Evolutionary conservation across 2,888 invertebrate species (phyloP).

Genomic region (Lampropteryx suffumata): DNA sequence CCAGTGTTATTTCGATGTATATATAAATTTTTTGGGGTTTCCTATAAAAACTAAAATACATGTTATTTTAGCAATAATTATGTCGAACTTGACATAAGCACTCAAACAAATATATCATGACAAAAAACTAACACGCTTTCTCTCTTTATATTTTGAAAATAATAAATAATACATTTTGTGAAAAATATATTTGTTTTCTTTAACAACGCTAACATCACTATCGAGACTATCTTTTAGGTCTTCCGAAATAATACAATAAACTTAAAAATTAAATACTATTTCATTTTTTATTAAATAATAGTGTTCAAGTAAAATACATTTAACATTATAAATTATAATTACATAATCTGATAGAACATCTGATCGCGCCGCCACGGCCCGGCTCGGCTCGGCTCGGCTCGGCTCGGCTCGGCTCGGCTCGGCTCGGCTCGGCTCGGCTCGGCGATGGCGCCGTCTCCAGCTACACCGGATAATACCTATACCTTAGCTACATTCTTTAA

Average conservation of each 20-base stretch:
- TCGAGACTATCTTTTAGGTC: too few relatives aligned
- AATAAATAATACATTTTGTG: neutral
- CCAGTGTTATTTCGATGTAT: too few relatives aligned
- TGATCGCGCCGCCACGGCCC: slow-evolving; percentile 22
- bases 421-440: neutral
- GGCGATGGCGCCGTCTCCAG: too few relatives aligned
- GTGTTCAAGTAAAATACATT: slow-evolving; percentile 69
- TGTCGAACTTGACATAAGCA: too few relatives aligned
- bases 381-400: neutral
- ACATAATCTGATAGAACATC: slow-evolving; percentile 61
- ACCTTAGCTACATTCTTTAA: slow-evolving; percentile 16
- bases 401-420: too few relatives aligned
- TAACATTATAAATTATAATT: slow-evolving; percentile 73
- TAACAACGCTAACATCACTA: too few relatives aligned
- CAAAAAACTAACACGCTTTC: neutral
- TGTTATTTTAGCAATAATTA: too few relatives aligned
- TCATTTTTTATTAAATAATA: slow-evolving; percentile 60
- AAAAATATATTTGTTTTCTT: too few relatives aligned
- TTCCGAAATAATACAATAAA: slow-evolving; percentile 6
- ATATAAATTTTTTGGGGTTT: too few relatives aligned
- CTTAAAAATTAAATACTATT: slow-evolving; percentile 48
- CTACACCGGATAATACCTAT: slow-evolving; percentile 27
- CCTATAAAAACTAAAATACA: too few relatives aligned
- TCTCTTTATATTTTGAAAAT: neutral
- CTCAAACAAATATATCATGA: slow-evolving; percentile 4